Evolutionary conservation across 2,797 vertebrate species (phyloP).

Genomic region (Scolopax rusticola): DNA sequence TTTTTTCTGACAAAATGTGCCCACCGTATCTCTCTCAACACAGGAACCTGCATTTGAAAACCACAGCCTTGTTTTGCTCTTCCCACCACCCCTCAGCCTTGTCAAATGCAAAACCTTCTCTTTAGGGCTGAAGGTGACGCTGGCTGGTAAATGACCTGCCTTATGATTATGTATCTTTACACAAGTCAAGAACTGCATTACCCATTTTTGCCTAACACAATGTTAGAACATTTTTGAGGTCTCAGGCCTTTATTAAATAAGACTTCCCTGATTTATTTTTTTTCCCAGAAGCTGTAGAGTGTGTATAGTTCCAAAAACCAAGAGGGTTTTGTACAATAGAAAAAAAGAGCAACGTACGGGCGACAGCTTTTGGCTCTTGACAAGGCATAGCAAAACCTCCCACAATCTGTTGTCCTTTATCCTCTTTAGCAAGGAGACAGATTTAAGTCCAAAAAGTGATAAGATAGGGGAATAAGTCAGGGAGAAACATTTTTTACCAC

Average conservation of each 20-base stretch:
- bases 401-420: background rate
- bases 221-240: background rate
- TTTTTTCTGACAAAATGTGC: background rate
- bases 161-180: background rate
- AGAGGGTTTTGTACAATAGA: background rate
- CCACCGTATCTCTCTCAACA: background rate
- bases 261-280: background rate
- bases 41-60: background rate
- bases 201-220: background rate
- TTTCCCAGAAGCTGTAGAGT: background rate
- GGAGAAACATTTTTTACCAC: background rate
- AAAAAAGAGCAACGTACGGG: accelerated
- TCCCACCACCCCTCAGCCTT: background rate
- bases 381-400: background rate
- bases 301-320: background rate
- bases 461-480: background rate
- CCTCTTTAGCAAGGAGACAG: background rate
- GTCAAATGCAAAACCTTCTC: background rate
- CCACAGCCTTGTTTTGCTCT: background rate
- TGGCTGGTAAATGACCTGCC: background rate
- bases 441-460: background rate
- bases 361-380: background rate
- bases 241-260: background rate
- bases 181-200: background rate
- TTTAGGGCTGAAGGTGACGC: background rate